Conservation (phyloP, 2,797 vertebrate species). For the Sitta carolinensis region DNA sequence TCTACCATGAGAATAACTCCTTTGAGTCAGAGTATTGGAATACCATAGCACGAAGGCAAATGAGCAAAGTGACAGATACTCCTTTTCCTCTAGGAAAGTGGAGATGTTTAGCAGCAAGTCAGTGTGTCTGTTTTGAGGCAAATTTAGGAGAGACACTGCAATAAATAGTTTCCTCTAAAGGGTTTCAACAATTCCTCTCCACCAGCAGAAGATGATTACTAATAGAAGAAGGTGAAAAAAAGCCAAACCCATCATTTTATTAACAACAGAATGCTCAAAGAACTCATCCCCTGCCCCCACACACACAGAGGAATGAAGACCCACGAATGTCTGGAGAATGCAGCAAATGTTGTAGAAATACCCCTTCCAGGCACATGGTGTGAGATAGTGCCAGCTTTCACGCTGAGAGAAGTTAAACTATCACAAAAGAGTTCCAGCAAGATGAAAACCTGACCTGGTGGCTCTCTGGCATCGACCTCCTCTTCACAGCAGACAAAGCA, state of each 20-base stretch:
- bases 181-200: background rate
- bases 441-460: background rate
- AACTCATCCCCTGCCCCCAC: background rate
- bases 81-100: background rate
- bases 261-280: background rate
- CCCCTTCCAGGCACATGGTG: background rate
- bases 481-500: background rate
- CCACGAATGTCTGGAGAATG: background rate
- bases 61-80: background rate
- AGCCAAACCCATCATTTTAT: background rate
- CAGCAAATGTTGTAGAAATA: background rate
- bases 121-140: background rate
- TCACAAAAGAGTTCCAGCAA: background rate
- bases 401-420: background rate
- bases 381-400: background rate
- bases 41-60: accelerated
- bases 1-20: background rate
- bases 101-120: background rate
- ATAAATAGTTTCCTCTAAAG: background rate
- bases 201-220: background rate
- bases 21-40: background rate
- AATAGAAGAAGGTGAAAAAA: background rate
- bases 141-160: background rate
- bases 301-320: background rate
- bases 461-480: background rate